Evolutionary conservation across 2,888 invertebrate genomes (phyloP), one percentile per base, ranked within the genome.

Genomic region (Cordilura impudica): DNA sequence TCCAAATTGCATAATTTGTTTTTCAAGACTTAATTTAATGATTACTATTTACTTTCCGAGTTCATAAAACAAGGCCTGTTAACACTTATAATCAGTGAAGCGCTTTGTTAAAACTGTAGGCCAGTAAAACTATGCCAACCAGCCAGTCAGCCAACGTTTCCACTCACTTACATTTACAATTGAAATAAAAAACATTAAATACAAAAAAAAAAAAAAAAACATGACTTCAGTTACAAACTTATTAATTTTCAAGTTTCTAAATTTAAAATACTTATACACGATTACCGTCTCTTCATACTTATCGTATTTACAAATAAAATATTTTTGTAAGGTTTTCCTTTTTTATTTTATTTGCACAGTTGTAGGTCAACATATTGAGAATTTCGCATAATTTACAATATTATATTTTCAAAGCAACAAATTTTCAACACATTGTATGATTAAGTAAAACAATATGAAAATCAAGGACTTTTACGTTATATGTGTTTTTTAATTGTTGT

Each of bases 291-390:
- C 3, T n/a, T 10, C 16, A 8, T 35, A 58, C 49, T 12, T 31
- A 29, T 43, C 21, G 31, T n/a, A n/a, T n/a, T n/a, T n/a, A n/a
- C n/a, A 19, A 8, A 29, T 16, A 29, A 0, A 21, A n/a, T 10
- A 16, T 12, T 19, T 35, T 5, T 43, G 21, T 43, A 43, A 21
- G 23, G 54, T 54, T 43, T 29, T 60, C 43, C 29, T 0, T 58
- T 54, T 70, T 35, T 23, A 14, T 60, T 21, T n/a, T 71, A 19
- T 70, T 45, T 73, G 39, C 4, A 29, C 56, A 63, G 56, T 67
- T 78, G 77, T 78, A 78, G 78, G 78, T 78, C 73, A 73, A 51
- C 56, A 63, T 78, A 72, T 78, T 66, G 67, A 67, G 23, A 78
- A 78, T 58, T 72, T 78, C 8, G 72, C 23, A 61, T 73, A 73